Percentiles rank a stretch among this genome's conserved stretches.
These are phyloP conservation scores for Aleiodes testaceus DNA, from an alignment of 2,888 invertebrate species.

Conservation along the genomic window DNA sequence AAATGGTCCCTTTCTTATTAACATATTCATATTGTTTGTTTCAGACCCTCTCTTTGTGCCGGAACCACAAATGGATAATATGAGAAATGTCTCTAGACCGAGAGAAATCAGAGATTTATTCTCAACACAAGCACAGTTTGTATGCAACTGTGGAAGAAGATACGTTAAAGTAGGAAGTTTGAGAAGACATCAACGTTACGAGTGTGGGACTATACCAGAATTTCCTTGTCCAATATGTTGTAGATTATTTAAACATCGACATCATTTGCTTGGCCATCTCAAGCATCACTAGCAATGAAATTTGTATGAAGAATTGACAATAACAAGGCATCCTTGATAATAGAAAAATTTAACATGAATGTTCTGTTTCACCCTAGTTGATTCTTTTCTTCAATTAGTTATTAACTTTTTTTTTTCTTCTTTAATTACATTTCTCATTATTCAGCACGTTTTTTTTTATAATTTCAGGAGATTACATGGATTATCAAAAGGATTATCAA, in stretches of 20 bases:
- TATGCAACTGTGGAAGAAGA: slow-evolving; percentile 62
- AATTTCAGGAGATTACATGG: slow-evolving; percentile 13
- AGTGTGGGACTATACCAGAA: slow-evolving; percentile 71
- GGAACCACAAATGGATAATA: too few species aligned
- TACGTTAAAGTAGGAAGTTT: slow-evolving; percentile 67
- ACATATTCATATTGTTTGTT: too few species aligned
- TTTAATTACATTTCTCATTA: not conserved
- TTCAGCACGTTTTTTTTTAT: not conserved
- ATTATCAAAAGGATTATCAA: not conserved
- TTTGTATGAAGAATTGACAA: not conserved
- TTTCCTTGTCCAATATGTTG: slow-evolving; percentile 69
- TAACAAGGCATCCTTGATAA: slow-evolving; percentile 11
- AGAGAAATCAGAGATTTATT: slow-evolving; percentile 11
- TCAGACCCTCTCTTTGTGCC: too few species aligned
- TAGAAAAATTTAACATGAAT: slow-evolving; percentile 18
- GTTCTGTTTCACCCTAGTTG: not conserved
- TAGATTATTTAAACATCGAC: slow-evolving; percentile 65
- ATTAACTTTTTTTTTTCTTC: not conserved
- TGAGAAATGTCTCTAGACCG: slow-evolving; percentile 12
- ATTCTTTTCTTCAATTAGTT: slow-evolving; percentile 2
- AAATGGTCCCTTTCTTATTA: too few species aligned
- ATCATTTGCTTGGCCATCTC: slow-evolving; percentile 58
- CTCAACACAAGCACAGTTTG: slow-evolving; percentile 32
- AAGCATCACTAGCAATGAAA: slow-evolving; percentile 45
- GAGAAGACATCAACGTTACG: slow-evolving; percentile 66